A percentile compares a stretch with the other conserved stretches of the same genome.
Evolutionary conservation across 2,113 vertebrate species (phyloP).

Genomic region (Triplophysa rosa): DNA sequence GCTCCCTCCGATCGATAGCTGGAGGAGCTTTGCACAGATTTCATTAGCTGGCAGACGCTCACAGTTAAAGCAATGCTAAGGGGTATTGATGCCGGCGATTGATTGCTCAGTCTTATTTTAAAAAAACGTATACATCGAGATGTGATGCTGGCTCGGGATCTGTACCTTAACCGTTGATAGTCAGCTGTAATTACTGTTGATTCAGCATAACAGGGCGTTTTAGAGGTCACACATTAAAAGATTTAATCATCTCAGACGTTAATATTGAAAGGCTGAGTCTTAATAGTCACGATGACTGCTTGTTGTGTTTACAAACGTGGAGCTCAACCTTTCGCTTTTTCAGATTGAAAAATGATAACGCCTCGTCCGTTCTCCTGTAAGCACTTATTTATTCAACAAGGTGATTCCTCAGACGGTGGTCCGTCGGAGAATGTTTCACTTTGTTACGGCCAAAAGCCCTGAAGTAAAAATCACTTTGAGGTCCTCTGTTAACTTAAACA

Average conservation of each 20-base stretch:
- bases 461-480: constrained; percentile 15
- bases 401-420: constrained; percentile 9
- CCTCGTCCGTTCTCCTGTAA: constrained; percentile 8
- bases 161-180: constrained; percentile 58
- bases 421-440: constrained; percentile 15
- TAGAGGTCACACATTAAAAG: constrained; percentile 13
- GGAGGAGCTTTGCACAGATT: constrained; percentile 72
- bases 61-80: constrained; percentile 84
- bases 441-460: neutral
- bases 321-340: neutral
- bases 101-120: constrained; percentile 82
- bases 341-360: neutral
- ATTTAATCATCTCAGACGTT: neutral
- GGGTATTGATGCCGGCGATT: constrained; percentile 83
- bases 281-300: neutral
- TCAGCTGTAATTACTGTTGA: constrained; percentile 50
- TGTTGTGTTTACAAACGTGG: neutral
- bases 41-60: constrained; percentile 78
- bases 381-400: constrained; percentile 29
- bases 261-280: neutral
- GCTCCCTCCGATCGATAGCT: constrained; percentile 78
- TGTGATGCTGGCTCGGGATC: constrained; percentile 73
- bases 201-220: constrained; percentile 34
- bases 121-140: constrained; percentile 71
- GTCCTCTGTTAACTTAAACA: constrained; percentile 58